Base-by-base conservation (phyloP, 2,797 vertebrate species). In the Pelobates cultripes region DNA sequence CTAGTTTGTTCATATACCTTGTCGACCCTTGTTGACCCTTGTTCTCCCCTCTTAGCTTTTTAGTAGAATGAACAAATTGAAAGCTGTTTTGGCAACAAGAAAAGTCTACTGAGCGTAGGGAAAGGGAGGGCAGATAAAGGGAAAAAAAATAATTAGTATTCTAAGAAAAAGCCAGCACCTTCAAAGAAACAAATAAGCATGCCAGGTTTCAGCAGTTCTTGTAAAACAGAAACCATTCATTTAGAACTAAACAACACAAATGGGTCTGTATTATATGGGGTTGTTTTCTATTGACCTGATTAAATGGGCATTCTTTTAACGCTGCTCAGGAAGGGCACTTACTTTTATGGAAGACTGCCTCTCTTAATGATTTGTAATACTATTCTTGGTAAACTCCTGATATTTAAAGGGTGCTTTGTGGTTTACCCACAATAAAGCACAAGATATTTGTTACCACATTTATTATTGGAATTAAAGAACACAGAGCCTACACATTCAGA, bases 1-100 rank as follows among this genome's bases (percentile, higher is more conserved):
- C 86, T 85, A 78, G 47, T 66, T 84, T 89, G 78, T 88, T 85
- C 75, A 57, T 87, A 83, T 86, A 40, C 70, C 87, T 87, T 86
- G 75, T 84, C 83, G 89, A 84, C 53, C 12, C 41, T 84, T 84
- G 74, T 90, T 88, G 82, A 84, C 61, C 81, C 85, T 88, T 75
- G 28, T 80, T 87, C 82, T 85, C 83, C 68, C 82, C 80, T 83
- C 86, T 70, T 86, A 53, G 70, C 69, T 87, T 55, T 85, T 85
- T 87, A 55, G 61, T 72, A 79, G 68, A 40, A 85, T 80, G 85
- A 87, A 86, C 79, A 86, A 83, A 86, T 88, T 85, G 85, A 88
- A 89, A 87, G 70, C 79, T 51, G 75, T 69, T 83, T 77, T 83
- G 75, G 64, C 81, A 78, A 73, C 63, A 78, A 73, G 75, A 78